These are phyloP conservation scores for Sarcophilus harrisii DNA, from an alignment of 2,797 vertebrate genomes.

Conservation along the genomic window DNA sequence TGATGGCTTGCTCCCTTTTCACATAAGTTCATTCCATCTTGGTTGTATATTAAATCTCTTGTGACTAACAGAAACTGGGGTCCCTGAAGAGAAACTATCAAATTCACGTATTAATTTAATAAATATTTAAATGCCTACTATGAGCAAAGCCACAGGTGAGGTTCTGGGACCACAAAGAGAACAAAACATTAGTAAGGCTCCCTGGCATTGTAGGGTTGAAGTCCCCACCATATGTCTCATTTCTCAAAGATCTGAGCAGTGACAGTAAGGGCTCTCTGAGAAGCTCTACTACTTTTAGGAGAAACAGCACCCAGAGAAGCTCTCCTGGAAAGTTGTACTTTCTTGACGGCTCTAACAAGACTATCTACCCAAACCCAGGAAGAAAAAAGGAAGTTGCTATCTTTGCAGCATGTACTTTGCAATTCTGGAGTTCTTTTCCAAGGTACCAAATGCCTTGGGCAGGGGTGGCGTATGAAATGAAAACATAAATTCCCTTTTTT, in stretches of 20 bases:
- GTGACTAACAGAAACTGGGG: background rate
- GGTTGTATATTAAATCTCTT: background rate
- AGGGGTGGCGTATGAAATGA: background rate
- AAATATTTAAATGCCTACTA: background rate
- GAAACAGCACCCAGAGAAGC: slow-evolving; percentile 71
- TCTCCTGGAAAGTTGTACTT: slow-evolving; percentile 67
- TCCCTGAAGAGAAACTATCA: background rate
- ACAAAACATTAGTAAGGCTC: background rate
- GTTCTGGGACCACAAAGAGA: background rate
- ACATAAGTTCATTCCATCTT: background rate
- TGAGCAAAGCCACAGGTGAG: background rate
- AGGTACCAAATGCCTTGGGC: slow-evolving; percentile 24
- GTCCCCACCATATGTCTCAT: background rate
- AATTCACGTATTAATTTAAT: background rate
- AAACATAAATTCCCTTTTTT: background rate
- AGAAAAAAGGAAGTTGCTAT: slow-evolving; percentile 74
- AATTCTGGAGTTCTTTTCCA: slow-evolving; percentile 52
- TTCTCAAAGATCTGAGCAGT: background rate
- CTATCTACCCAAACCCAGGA: slow-evolving; percentile 54
- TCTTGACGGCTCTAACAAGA: slow-evolving; percentile 76
- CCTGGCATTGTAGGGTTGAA: background rate
- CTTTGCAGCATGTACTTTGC: slow-evolving; percentile 66
- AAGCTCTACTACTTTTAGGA: background rate
- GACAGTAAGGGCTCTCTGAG: background rate
- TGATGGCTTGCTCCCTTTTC: background rate